These are phyloP conservation scores for Orchestes rusci DNA, from an alignment of 2,888 invertebrate species.

Conservation along the genomic window DNA sequence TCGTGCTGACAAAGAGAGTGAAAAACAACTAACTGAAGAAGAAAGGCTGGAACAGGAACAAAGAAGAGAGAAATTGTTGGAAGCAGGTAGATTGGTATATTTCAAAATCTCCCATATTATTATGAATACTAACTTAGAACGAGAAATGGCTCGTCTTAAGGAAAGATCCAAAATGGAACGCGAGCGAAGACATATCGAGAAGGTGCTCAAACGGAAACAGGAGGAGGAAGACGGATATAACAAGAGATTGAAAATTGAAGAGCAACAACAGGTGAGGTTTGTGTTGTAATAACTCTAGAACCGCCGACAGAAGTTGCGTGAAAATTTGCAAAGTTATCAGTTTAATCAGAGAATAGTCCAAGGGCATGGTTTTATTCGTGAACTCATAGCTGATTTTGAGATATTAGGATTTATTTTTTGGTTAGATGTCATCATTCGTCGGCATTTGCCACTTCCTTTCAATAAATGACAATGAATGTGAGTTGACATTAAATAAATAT, in stretches of 20 bases:
- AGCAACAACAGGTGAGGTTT: constrained; percentile 26
- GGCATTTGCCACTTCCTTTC: too few relatives aligned
- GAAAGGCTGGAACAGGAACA: constrained; percentile 46
- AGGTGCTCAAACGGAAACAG: constrained; percentile 41
- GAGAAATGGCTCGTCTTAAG: constrained; percentile 72
- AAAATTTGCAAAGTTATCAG: too few relatives aligned
- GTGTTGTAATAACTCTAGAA: neutral
- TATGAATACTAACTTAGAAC: constrained; percentile 45
- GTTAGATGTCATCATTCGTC: too few relatives aligned
- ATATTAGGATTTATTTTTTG: too few relatives aligned
- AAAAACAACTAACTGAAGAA: constrained; percentile 38
- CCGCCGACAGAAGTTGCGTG: too few relatives aligned
- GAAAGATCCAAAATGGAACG: constrained; percentile 66
- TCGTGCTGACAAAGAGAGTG: constrained; percentile 46
- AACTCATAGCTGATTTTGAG: too few relatives aligned
- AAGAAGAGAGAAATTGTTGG: constrained; percentile 60
- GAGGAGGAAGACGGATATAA: constrained; percentile 35
- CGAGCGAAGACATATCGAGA: constrained; percentile 57
- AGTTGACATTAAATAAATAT: too few relatives aligned
- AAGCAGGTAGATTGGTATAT: constrained; percentile 50
- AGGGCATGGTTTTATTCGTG: too few relatives aligned
- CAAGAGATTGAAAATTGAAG: constrained; percentile 37
- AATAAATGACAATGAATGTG: too few relatives aligned
- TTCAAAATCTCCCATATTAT: too few relatives aligned
- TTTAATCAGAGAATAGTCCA: too few relatives aligned